phyloP scores from a whole-genome alignment of 2,888 invertebrate genomes.

The Balanococcus diminutus region DNA sequence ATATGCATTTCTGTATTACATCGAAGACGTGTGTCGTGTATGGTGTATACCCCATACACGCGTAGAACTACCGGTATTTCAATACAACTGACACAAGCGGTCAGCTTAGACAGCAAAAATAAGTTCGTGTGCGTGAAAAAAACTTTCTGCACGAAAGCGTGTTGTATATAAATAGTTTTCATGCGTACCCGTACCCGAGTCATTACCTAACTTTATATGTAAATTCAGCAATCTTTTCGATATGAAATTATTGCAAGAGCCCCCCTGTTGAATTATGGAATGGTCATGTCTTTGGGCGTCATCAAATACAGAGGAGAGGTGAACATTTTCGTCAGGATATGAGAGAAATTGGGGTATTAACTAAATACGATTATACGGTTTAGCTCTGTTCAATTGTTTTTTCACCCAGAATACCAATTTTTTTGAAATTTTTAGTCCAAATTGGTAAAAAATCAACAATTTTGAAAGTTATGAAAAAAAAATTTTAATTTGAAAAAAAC shows the following conservation, averaged over 20 bases:
- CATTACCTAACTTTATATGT: not conserved
- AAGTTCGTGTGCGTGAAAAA: not conserved
- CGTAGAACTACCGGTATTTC: not conserved
- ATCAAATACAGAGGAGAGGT: too few species aligned
- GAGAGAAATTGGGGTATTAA: too few species aligned
- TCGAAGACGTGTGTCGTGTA: not conserved
- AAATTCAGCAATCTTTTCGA: not conserved
- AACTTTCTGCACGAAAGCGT: conserved; percentile 15
- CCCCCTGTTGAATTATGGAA: not conserved
- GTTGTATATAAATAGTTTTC: not conserved
- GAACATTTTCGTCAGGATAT: too few species aligned
- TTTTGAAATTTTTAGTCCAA: too few species aligned
- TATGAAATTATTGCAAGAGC: not conserved
- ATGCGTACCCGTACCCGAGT: not conserved
- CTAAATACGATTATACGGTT: too few species aligned
- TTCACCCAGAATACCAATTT: too few species aligned
- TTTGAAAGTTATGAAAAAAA: too few species aligned
- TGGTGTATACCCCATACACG: not conserved
- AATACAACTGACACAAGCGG: conserved; percentile 6
- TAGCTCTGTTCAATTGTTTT: too few species aligned
- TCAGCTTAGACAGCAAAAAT: conserved; percentile 12
- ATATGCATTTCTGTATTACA: not conserved
- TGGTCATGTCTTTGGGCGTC: too few species aligned
- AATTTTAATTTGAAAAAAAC: too few species aligned
- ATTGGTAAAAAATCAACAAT: too few species aligned